Evolutionary conservation across 2,888 invertebrate genomes (phyloP).

Genomic region (Ophion costatus): DNA sequence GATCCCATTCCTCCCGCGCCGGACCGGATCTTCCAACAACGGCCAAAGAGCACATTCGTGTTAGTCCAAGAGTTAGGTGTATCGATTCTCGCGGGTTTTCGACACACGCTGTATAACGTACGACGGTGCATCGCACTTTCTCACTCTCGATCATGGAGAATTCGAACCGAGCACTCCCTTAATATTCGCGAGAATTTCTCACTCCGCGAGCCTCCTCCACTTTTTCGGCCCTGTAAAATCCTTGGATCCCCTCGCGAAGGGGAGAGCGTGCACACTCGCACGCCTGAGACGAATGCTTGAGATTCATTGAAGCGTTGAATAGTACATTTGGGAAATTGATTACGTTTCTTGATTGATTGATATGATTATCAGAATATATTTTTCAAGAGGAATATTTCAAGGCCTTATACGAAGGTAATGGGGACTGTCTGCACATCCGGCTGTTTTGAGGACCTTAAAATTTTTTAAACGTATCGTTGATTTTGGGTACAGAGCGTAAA

Average conservation of each 20-base stretch:
- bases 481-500: not conserved
- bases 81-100: conserved; percentile 58
- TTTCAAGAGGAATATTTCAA: too few species aligned
- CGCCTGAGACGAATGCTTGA: conserved; percentile 59
- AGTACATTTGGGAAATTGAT: conserved; percentile 67
- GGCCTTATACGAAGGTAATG: too few species aligned
- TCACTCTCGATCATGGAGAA: conserved; percentile 54
- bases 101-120: conserved; percentile 55
- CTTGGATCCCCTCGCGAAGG: conserved; percentile 26
- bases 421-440: too few species aligned
- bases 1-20: conserved; percentile 61
- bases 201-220: conserved; percentile 39
- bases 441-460: not conserved
- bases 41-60: conserved; percentile 69
- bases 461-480: not conserved
- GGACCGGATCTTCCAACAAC: conserved; percentile 64
- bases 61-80: conserved; percentile 67
- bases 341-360: conserved; percentile 61
- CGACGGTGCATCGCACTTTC: conserved; percentile 46
- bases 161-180: conserved; percentile 42
- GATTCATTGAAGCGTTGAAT: conserved; percentile 57
- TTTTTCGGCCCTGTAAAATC: conserved; percentile 2
- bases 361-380: not conserved
- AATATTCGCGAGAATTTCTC: conserved; percentile 60
- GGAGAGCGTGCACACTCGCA: conserved; percentile 10